Conservation (phyloP, 2,888 invertebrate genomes). For the Ischnura elegans region DNA sequence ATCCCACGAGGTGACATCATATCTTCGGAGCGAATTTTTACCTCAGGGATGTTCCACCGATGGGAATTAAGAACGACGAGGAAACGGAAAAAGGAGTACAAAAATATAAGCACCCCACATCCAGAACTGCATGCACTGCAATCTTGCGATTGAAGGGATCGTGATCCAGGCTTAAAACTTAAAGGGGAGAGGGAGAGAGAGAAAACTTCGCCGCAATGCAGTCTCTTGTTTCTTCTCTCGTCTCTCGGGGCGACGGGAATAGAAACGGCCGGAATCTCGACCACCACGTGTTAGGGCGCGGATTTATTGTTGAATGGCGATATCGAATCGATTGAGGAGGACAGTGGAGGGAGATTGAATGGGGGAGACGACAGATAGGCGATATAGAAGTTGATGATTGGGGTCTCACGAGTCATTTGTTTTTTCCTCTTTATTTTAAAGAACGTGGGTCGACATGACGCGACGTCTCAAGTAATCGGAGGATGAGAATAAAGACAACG, state of each 20-base stretch:
- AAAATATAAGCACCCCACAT: too few species aligned
- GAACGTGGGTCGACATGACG: neutral
- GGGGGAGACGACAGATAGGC: neutral
- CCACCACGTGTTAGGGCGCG: neutral
- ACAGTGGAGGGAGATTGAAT: neutral
- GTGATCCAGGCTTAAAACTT: neutral
- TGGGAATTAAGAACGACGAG: too few species aligned
- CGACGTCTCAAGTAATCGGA: neutral
- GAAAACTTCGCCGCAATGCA: neutral
- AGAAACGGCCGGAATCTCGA: neutral
- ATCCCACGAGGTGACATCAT: too few species aligned
- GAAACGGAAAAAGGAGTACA: too few species aligned
- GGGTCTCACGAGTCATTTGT: neutral
- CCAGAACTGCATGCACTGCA: too few species aligned
- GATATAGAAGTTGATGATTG: neutral
- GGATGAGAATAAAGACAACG: too few species aligned
- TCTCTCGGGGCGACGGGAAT: neutral
- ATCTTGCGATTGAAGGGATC: neutral
- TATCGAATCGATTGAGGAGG: slow-evolving; percentile 11
- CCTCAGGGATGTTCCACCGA: too few species aligned
- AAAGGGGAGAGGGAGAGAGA: neutral
- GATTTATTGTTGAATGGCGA: slow-evolving; percentile 15
- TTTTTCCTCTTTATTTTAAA: neutral
- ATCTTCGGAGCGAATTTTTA: too few species aligned
- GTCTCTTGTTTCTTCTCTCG: neutral